Base-by-base conservation (phyloP, 2,797 vertebrate species). In the Melanotaenia maccullochi region DNA sequence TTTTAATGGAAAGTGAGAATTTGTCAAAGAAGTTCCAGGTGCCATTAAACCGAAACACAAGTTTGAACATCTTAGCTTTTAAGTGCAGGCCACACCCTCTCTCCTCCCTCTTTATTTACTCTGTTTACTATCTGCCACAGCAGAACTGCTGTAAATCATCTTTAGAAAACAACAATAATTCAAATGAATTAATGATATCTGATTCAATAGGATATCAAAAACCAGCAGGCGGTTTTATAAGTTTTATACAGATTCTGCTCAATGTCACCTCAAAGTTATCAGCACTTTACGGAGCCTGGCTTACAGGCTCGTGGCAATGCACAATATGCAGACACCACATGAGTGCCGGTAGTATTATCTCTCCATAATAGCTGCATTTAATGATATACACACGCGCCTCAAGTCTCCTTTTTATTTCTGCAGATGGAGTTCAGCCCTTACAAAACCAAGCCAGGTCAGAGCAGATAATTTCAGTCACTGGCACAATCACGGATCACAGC, bases 191-290 rank as follows among this genome's bases (percentile, higher is more conserved):
- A 88, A 82, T 76, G 76, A 59, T 89, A 92, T 92, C 90, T 83
- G 85, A 87, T 91, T 84, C 82, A 89, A 81, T 86, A 68, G 82
- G 70, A 65, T 91, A 91, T 92, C 89, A 86, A 89, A 88, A 89
- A 81, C 54, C 75, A 82, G 79, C 90, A 91, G 89, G 61, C 89
- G 61, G 81, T 87, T 90, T 87, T 77, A 82, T 73, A 88, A 89
- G 82, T 89, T 89, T 88, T 68, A 78, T 78, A 81, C 76, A 83
- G 90, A 93, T 93, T 92, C 85, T 67, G 70, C 78, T 92, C 93
- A 94, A 95, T 94, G 93, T 94, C 93, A 94, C 58, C 55, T 67
- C 90, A 92, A 93, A 92, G 91, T 93, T 92, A 92, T 92, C 91
- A 88, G 84, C 72, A 56, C 82, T 85, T 84, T 60, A 67, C 79